These are phyloP conservation scores for Ischnura elegans DNA, from an alignment of 2,888 invertebrate species.

Conservation along the genomic window DNA sequence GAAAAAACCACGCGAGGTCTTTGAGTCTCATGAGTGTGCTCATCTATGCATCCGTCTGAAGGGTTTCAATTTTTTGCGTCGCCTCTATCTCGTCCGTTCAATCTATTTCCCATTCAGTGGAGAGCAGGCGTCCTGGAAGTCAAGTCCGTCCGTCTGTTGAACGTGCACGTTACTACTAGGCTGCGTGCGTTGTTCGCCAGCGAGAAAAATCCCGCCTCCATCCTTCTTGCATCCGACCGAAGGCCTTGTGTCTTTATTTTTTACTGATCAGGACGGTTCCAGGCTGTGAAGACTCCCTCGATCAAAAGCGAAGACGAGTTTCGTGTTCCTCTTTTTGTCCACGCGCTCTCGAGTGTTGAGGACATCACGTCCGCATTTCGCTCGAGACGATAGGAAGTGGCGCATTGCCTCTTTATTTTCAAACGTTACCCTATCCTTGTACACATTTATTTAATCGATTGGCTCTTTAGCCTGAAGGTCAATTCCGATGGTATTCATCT, in stretches of 20 bases:
- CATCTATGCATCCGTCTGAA: slow-evolving; percentile 36
- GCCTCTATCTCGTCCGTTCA: slow-evolving; percentile 50
- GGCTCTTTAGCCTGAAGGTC: too few relatives aligned
- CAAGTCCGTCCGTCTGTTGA: neutral
- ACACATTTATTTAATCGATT: too few relatives aligned
- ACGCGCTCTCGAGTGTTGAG: neutral
- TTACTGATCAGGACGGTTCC: neutral
- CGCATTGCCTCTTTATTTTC: too few relatives aligned
- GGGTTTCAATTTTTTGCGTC: slow-evolving; percentile 33
- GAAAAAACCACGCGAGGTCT: neutral
- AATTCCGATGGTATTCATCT: too few relatives aligned
- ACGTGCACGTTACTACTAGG: neutral
- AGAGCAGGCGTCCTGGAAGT: neutral
- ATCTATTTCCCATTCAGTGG: slow-evolving; percentile 21
- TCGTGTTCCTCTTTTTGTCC: neutral
- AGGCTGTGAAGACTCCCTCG: slow-evolving; percentile 14
- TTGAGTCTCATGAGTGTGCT: slow-evolving; percentile 22
- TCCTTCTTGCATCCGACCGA: neutral
- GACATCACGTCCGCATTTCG: slow-evolving; percentile 39
- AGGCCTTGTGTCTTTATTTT: slow-evolving; percentile 11
- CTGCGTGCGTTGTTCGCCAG: slow-evolving; percentile 6
- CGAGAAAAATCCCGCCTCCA: slow-evolving; percentile 25
- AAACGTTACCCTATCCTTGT: too few relatives aligned
- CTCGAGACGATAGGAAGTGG: neutral
- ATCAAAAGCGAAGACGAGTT: neutral